Percentiles rank a stretch among this genome's conserved stretches.
phyloP scores from a whole-genome alignment of 2,797 vertebrate genomes.

The Sus cebifrons region DNA sequence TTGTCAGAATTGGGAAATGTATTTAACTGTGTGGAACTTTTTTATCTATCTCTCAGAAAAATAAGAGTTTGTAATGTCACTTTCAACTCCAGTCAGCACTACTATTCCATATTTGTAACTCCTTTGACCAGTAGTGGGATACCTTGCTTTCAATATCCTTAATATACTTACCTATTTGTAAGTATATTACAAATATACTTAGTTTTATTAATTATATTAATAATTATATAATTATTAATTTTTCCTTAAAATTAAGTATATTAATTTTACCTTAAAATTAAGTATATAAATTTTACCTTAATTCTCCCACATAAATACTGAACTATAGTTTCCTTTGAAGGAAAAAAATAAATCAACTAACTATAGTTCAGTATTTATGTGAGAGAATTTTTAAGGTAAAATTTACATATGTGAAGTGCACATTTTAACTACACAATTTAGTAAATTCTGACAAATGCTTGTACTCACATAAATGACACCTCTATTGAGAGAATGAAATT shows the following conservation, averaged over 20 bases:
- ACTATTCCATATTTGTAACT: not conserved
- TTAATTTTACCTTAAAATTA: too few species aligned
- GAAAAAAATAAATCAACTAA: not conserved
- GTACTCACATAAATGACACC: not conserved
- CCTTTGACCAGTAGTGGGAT: slow-evolving; percentile 1
- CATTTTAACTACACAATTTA: not conserved
- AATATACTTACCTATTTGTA: not conserved
- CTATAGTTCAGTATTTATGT: not conserved
- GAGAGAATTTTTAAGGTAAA: slow-evolving; percentile 1
- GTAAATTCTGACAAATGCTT: not conserved
- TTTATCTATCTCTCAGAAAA: not conserved
- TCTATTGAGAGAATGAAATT: not conserved
- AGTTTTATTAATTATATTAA: too few species aligned
- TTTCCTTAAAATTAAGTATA: too few species aligned
- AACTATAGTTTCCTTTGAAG: not conserved
- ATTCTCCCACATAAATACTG: too few species aligned
- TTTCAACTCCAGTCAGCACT: not conserved
- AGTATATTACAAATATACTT: too few species aligned
- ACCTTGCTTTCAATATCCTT: not conserved
- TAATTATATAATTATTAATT: too few species aligned
- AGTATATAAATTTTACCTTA: too few species aligned
- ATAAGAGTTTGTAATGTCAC: not conserved
- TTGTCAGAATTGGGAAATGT: not conserved
- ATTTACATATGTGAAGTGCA: not conserved
- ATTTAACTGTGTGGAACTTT: not conserved